Base-by-base conservation (phyloP, 30 jellyfish, hydroid and myxozoan species). In the Hydractinia symbiolongicarpus region DNA sequence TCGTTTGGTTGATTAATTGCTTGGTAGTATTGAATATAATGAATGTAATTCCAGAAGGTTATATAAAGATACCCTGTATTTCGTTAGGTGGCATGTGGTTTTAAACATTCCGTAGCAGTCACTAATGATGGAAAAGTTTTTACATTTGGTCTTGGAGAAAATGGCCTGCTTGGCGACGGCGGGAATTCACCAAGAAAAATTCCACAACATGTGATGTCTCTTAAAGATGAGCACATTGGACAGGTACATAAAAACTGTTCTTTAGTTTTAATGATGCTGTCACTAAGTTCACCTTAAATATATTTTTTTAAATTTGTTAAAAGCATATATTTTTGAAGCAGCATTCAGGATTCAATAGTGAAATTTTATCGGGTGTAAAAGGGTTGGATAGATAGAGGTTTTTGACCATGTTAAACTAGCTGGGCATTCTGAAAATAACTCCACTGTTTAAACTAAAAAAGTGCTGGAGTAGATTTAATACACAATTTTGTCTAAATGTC, bases 31-130 rank as follows among this genome's bases (percentile, higher is more conserved):
- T 58, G 15, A 58, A 58, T 11, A 58, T 11, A 16, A 16, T 16
- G 17, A 58, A 58, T 16, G 69, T 58, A 0, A 11, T 58, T 16
- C 69, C 3, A 13, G 17, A 30, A 30, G 44, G 2, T 1, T 30
- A 30, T 30, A 0, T 0, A 30, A 30, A 30, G 44, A 30, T 30
- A 2, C 44, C 2, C 44, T 30, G 44, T 30, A 30, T 30, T 30
- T 30, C 44, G 44, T 30, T 54, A 91, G 98, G 96, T 82, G 44
- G 88, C 98, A 20, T 91, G 98, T 84, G 98, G 98, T n/a, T 90
- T 66, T 67, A 91, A 91, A 72, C 87, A 83, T 74, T 91, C 98
- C 19, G 98, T 95, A 10, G 91, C 81, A 4, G 94, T 91, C 8
- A 91, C 98, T 11, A 66, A 89, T 5, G 92, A 86, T 77, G 98